A percentile compares a stretch with the other conserved stretches of the same genome.
These are phyloP conservation scores for Margarornis squamiger DNA, from an alignment of 2,797 vertebrate genomes.

Conservation along the genomic window DNA sequence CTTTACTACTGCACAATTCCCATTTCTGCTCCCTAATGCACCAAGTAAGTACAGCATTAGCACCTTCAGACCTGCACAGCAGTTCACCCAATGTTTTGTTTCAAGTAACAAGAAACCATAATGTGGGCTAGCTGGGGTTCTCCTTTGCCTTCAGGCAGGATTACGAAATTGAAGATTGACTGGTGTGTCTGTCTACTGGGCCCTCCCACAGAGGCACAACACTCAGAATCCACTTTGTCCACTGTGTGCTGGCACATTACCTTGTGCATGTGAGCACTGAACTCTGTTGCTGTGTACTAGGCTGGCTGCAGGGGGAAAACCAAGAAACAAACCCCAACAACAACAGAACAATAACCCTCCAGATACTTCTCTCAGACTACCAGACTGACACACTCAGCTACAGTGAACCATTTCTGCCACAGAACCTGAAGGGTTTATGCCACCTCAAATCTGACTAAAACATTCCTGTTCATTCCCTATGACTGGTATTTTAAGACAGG, in stretches of 20 bases:
- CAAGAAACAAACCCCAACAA: background rate
- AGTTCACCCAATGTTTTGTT: background rate
- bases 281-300: background rate
- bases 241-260: fast-evolving
- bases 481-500: background rate
- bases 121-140: background rate
- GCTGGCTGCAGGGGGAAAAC: background rate
- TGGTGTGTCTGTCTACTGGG: background rate
- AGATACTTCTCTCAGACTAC: background rate
- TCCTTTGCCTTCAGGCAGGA: background rate
- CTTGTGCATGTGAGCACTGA: background rate
- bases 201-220: background rate
- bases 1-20: background rate
- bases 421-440: background rate
- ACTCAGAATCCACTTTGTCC: background rate
- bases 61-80: background rate
- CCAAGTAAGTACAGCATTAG: background rate
- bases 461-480: background rate
- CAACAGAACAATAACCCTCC: background rate
- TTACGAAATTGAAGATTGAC: background rate
- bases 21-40: background rate
- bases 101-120: background rate
- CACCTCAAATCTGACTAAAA: background rate
- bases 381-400: background rate
- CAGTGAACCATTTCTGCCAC: background rate